Evolutionary conservation across 1,140 invertebrate species (phyloP), one percentile per base, ranked within the genome.

Genomic region (Frieseomelitta varia): DNA sequence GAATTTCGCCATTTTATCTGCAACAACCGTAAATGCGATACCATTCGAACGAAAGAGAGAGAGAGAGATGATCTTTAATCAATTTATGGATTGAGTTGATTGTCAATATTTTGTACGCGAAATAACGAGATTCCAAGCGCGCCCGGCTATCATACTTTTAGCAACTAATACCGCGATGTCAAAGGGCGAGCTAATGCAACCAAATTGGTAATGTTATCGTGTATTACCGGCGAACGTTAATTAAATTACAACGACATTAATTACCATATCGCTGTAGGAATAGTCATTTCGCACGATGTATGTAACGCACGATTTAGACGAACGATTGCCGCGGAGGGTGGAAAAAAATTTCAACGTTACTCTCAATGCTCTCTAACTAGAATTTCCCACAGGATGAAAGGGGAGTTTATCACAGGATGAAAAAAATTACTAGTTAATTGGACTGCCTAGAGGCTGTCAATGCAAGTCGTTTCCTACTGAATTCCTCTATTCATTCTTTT

Each of bases 181-280:
- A 27, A 68, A 10, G 63, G 27, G 17, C 10, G 56, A 67, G 65
- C n/a, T 75, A 81, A 81, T 56, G 75, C 51, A 83, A 58, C 30
- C 63, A 83, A 83, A 83, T 67, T 83, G 56, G 53, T 56, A 78
- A 78, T 83, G 75, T 78, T 51, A 69, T 51, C 61, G 39, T 30
- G n/a, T 30, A n/a, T 65, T 58, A 78, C 81, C 21, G 74, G 81
- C 39, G 75, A 58, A 55, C 39, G 68, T 83, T 83, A 83, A 82
- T 82, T 82, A 77, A 82, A 82, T 82, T 68, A 82, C 30, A 24
- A 17, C 55, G 51, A 24, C 39, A 55, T 83, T 77, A 83, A 83
- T 83, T 83, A 83, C 65, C 81, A n/a, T 67, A 69, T 83, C 55
- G 81, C 47, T 83, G n/a, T 34, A 30, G 34, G 55, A 83, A 78